Percentiles rank a stretch among this genome's conserved stretches.
These are phyloP conservation scores for Elegia similella DNA, from an alignment of 2,888 invertebrate species.

Conservation along the genomic window DNA sequence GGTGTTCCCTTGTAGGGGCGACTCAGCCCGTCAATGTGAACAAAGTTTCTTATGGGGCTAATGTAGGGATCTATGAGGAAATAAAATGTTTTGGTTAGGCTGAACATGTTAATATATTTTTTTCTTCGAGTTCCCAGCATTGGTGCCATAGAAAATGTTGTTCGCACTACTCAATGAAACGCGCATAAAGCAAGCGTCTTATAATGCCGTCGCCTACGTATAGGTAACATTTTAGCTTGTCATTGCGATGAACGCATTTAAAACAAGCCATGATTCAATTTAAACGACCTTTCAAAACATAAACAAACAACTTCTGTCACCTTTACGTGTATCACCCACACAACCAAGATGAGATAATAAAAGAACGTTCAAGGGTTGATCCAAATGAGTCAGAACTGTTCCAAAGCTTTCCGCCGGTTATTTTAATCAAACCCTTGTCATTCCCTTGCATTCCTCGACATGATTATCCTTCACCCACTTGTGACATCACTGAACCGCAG, in stretches of 20 bases:
- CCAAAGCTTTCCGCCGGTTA: constrained; percentile 27
- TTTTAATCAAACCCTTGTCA: constrained; percentile 41
- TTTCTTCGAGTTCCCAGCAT: too few species aligned
- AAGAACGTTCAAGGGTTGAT: constrained; percentile 30
- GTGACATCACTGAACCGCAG: constrained; percentile 47
- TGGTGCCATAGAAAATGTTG: too few species aligned
- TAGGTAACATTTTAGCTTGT: background rate
- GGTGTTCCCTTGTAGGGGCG: too few species aligned
- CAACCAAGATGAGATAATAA: constrained; percentile 20
- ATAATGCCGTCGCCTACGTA: background rate
- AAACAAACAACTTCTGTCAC: constrained; percentile 17
- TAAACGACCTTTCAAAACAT: constrained; percentile 9
- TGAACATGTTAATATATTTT: too few species aligned
- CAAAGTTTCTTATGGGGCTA: too few species aligned
- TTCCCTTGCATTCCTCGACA: constrained; percentile 42
- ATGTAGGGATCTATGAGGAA: too few species aligned
- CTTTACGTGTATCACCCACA: constrained; percentile 22
- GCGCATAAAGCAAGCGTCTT: background rate
- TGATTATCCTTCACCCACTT: constrained; percentile 73
- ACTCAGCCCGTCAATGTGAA: too few species aligned
- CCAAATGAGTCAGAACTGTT: constrained; percentile 17
- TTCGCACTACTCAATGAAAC: background rate
- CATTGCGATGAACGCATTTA: background rate
- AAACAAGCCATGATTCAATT: constrained; percentile 1
- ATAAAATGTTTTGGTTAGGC: too few species aligned